Conservation (phyloP, 2,888 invertebrate species). For the Galerucella calmariensis region DNA sequence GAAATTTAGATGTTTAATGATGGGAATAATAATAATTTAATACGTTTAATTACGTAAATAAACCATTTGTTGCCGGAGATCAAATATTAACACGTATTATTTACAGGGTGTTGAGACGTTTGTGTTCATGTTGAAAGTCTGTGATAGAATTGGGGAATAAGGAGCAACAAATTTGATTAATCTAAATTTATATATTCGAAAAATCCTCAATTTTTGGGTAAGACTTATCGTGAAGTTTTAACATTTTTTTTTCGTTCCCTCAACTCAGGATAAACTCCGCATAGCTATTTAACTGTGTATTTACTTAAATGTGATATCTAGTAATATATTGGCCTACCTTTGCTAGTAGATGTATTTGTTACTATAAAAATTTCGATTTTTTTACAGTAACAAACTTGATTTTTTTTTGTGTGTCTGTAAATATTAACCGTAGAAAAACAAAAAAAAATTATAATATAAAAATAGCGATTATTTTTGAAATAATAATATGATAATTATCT, state of each 20-base stretch:
- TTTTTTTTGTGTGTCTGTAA: too few species aligned
- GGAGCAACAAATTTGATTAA: too few species aligned
- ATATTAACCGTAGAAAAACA: not conserved
- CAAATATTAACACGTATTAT: not conserved
- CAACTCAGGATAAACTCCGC: slow-evolving; percentile 21
- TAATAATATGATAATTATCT: not conserved
- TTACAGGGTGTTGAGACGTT: too few species aligned
- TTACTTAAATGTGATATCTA: slow-evolving; percentile 52
- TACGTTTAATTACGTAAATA: too few species aligned
- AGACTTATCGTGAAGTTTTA: not conserved
- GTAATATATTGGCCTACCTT: slow-evolving; percentile 47
- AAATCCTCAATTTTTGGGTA: not conserved
- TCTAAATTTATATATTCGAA: too few species aligned
- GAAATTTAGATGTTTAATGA: too few species aligned
- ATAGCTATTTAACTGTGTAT: slow-evolving; percentile 27
- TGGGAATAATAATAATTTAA: not conserved
- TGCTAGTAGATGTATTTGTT: slow-evolving; percentile 27
- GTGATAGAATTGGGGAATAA: too few species aligned
- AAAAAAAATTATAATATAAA: not conserved
- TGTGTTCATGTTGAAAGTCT: too few species aligned
- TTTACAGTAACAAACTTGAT: not conserved
- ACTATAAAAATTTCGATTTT: not conserved
- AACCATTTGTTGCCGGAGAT: not conserved
- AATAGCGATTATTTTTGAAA: slow-evolving; percentile 30
- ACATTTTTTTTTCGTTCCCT: not conserved